These are phyloP conservation scores for Mongoloraphidia duomilia DNA, from an alignment of 2,888 invertebrate species.

Conservation along the genomic window DNA sequence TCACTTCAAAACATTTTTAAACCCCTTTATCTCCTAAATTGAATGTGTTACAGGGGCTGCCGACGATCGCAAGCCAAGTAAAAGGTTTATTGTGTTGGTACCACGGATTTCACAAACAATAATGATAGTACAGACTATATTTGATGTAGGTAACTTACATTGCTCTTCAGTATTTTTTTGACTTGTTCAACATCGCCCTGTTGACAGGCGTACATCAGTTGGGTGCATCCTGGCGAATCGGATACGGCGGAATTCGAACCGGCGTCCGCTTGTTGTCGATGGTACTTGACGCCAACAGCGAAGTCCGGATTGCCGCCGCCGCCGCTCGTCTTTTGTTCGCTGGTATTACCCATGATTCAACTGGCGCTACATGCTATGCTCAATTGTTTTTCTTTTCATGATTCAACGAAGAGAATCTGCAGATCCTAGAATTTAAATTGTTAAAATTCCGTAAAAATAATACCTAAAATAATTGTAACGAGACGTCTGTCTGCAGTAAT, in stretches of 20 bases:
- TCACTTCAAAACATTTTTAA: too few relatives aligned
- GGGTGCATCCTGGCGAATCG: constrained; percentile 58
- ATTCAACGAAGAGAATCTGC: constrained; percentile 7
- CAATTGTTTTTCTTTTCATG: not conserved
- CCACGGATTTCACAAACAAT: too few relatives aligned
- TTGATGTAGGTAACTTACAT: constrained; percentile 57
- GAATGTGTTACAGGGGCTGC: too few relatives aligned
- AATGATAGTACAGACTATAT: too few relatives aligned
- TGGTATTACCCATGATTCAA: constrained; percentile 23
- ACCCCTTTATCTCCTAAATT: too few relatives aligned
- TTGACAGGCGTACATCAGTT: constrained; percentile 85
- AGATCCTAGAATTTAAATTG: constrained; percentile 2
- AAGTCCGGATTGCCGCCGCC: not conserved
- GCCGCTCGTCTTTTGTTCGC: constrained; percentile 3
- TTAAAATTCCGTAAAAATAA: too few relatives aligned
- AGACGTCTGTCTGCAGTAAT: too few relatives aligned
- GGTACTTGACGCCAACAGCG: not conserved
- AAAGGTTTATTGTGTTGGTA: too few relatives aligned
- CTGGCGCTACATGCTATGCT: constrained; percentile 6
- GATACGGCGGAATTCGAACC: constrained; percentile 27
- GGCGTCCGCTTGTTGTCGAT: not conserved
- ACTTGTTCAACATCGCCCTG: constrained; percentile 70
- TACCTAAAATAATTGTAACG: too few relatives aligned
- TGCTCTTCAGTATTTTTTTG: constrained; percentile 55
- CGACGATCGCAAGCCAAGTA: too few relatives aligned